phyloP scores from a whole-genome alignment of 2,113 vertebrate genomes.

The Trogon surrucura region DNA sequence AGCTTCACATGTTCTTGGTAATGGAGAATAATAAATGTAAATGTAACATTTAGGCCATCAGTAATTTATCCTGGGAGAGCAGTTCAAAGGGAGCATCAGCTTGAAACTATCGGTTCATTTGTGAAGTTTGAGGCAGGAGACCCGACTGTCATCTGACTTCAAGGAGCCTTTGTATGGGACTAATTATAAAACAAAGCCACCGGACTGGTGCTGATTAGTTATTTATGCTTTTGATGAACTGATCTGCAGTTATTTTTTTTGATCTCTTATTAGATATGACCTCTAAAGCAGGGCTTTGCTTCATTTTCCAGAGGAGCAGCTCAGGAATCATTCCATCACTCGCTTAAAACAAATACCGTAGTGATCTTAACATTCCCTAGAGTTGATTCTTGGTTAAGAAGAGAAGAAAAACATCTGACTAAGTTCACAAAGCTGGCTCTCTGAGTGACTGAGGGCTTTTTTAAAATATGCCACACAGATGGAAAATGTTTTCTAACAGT shows the following conservation, averaged over 20 bases:
- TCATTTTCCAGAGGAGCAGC: conserved; percentile 39
- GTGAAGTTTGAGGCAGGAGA: conserved; percentile 65
- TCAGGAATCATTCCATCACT: conserved; percentile 38
- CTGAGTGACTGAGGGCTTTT: conserved; percentile 45
- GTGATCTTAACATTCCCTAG: conserved; percentile 19
- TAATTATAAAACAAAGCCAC: conserved; percentile 60
- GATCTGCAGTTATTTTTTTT: conserved; percentile 59
- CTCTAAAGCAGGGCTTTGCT: conserved; percentile 32
- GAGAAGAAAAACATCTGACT: conserved; percentile 13
- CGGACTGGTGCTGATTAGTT: conserved; percentile 32
- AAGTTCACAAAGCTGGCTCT: conserved; percentile 29
- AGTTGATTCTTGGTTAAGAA: conserved; percentile 21
- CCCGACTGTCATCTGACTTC: conserved; percentile 57
- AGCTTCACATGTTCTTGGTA: conserved; percentile 44
- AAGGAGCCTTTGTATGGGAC: conserved; percentile 43
- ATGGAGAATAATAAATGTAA: conserved; percentile 75
- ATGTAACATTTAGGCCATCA: conserved; percentile 77
- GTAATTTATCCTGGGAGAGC: conserved; percentile 68
- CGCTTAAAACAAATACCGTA: conserved; percentile 21
- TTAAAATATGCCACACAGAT: conserved; percentile 58
- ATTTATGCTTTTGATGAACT: conserved; percentile 60
- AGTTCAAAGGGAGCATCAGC: conserved; percentile 72
- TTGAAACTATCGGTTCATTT: conserved; percentile 57
- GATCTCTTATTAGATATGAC: conserved; percentile 69
- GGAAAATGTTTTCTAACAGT: conserved; percentile 71